phyloP scores from a whole-genome alignment of 1,140 invertebrate genomes.

The Bombus waltoni region DNA sequence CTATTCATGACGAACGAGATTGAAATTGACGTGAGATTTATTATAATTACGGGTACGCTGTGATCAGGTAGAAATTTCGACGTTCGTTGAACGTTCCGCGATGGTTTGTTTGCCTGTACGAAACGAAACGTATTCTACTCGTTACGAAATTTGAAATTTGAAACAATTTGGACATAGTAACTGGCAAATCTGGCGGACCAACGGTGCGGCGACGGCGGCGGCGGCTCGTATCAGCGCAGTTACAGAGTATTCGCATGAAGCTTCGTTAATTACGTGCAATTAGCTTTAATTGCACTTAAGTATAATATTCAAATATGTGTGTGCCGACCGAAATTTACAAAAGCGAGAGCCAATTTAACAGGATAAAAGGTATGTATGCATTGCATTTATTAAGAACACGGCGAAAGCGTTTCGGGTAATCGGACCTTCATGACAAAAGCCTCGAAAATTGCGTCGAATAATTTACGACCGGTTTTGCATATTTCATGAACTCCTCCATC shows the following conservation, averaged over 20 bases:
- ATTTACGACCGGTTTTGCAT: constrained; percentile 42
- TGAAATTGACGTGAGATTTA: neutral
- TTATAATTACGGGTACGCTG: neutral
- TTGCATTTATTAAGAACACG: constrained; percentile 26
- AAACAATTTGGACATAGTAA: neutral
- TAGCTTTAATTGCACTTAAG: constrained; percentile 7
- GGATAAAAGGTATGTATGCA: neutral
- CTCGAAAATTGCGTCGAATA: constrained; percentile 45
- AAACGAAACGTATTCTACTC: neutral
- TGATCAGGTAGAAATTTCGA: neutral
- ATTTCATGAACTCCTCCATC: constrained; percentile 25
- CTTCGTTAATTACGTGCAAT: neutral
- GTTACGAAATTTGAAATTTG: neutral
- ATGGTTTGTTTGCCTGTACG: neutral
- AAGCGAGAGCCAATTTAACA: neutral
- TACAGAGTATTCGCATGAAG: neutral
- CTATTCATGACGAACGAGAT: neutral
- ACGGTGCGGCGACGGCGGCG: neutral
- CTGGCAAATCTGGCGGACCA: neutral
- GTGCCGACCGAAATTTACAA: neutral
- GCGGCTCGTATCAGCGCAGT: neutral
- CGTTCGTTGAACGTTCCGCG: neutral
- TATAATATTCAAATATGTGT: neutral
- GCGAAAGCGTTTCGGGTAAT: constrained; percentile 10
- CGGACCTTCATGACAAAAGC: neutral